Evolutionary conservation across 2,797 vertebrate species (phyloP).

Genomic region (Falco rusticolus): DNA sequence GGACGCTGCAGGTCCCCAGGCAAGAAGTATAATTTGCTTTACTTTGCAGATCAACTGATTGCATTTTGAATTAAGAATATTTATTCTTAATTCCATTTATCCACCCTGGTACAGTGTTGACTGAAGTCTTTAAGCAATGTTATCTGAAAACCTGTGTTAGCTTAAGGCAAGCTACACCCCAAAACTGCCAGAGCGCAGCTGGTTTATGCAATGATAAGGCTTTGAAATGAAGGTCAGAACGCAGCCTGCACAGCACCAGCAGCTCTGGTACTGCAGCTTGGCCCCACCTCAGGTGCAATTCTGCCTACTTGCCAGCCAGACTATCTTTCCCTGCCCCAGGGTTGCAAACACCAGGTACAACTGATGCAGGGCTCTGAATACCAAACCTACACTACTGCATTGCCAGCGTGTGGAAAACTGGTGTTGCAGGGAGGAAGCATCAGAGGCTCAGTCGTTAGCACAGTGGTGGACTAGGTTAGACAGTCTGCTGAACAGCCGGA

Average conservation of each 20-base stretch:
- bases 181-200: not conserved
- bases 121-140: slow-evolving; percentile 54
- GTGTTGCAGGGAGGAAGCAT: not conserved
- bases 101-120: not conserved
- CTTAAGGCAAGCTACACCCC: slow-evolving; percentile 48
- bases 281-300: not conserved
- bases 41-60: slow-evolving; percentile 19
- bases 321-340: slow-evolving; percentile 6
- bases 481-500: not conserved
- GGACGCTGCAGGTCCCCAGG: not conserved
- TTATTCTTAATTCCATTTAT: slow-evolving; percentile 31
- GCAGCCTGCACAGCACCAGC: not conserved
- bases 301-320: not conserved
- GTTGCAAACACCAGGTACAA: slow-evolving; percentile 42
- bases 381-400: not conserved
- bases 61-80: slow-evolving; percentile 36
- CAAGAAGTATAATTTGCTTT: not conserved
- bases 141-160: slow-evolving; percentile 62
- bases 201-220: not conserved
- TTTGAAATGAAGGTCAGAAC: slow-evolving; percentile 59
- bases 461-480: not conserved
- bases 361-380: slow-evolving; percentile 2
- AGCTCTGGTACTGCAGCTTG: not conserved
- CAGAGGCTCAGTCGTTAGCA: not conserved
- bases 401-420: not conserved